Conservation (phyloP, 37 sponge, comb jelly and placozoan genomes). For the Ianthella basta region DNA sequence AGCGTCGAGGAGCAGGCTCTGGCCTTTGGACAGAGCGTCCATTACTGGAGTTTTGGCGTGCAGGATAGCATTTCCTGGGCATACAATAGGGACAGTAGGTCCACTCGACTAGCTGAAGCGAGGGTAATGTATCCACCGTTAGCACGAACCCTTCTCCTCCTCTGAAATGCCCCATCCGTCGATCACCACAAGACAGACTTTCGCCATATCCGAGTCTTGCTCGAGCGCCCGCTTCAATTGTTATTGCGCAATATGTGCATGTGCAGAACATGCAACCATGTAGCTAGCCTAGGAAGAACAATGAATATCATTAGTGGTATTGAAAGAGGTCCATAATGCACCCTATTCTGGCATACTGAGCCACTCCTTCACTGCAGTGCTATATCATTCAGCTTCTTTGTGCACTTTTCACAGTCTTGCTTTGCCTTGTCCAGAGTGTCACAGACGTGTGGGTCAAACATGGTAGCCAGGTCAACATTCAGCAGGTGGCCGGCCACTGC, state of each 20-base stretch:
- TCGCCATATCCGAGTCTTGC: conserved; percentile 39
- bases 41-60: conserved; percentile 96
- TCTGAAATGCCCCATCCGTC: conserved; percentile 97
- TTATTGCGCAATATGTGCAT: no score
- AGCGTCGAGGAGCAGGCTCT: conserved; percentile 82
- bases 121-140: background rate
- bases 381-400: conserved; percentile 2
- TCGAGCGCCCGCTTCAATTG: no score
- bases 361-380: no score
- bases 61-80: conserved; percentile 88
- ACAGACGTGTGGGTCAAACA: conserved; percentile 52
- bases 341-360: no score
- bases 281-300: no score
- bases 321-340: no score
- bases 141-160: conserved; percentile 67
- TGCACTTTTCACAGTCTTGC: conserved; percentile 54
- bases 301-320: no score
- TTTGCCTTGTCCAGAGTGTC: conserved; percentile 31
- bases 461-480: conserved; percentile 65
- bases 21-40: conserved; percentile 76
- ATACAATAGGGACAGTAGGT: background rate
- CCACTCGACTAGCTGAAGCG: background rate
- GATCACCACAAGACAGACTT: conserved; percentile 93
- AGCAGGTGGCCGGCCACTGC: conserved; percentile 59
- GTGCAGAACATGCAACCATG: no score